A percentile compares a stretch with the other conserved stretches of the same genome.
phyloP scores from a whole-genome alignment of 1,140 invertebrate genomes.

The Uloborus diversus region DNA sequence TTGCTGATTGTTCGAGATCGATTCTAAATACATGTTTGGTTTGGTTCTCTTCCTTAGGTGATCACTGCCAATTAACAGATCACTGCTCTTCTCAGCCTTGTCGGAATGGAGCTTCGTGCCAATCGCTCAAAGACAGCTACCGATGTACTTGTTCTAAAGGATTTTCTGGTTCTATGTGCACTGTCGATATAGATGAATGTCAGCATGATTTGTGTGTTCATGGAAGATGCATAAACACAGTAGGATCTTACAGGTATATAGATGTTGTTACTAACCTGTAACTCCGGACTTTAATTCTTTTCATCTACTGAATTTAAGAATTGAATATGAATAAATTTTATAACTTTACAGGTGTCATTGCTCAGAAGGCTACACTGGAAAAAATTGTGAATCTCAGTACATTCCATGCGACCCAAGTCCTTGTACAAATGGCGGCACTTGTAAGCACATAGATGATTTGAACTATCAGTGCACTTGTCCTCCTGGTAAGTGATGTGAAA shows the following conservation, averaged over 20 bases:
- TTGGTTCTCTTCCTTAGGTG: conserved; percentile 61
- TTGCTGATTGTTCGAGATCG: no score
- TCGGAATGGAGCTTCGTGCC: conserved; percentile 74
- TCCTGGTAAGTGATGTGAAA: conserved; percentile 68
- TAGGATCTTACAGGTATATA: conserved; percentile 55
- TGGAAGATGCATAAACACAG: conserved; percentile 56
- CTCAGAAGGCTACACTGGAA: conserved; percentile 85
- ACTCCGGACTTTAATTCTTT: background rate
- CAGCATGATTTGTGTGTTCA: conserved; percentile 75
- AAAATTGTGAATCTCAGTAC: conserved; percentile 89
- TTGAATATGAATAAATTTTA: background rate
- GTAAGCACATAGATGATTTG: conserved; percentile 77
- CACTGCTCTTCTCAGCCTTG: conserved; percentile 84
- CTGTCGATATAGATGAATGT: conserved; percentile 94
- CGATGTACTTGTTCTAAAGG: conserved; percentile 89
- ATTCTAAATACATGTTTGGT: no score
- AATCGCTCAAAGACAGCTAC: conserved; percentile 68
- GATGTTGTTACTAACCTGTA: background rate
- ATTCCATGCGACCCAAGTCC: conserved; percentile 90
- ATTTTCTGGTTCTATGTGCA: conserved; percentile 89
- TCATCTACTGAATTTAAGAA: background rate
- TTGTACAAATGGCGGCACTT: conserved; percentile 87
- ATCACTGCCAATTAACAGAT: conserved; percentile 85
- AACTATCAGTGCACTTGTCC: conserved; percentile 87
- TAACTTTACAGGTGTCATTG: conserved; percentile 76